These are phyloP conservation scores for Tetranychus truncatus DNA, from an alignment of 2,888 invertebrate genomes.

Conservation along the genomic window DNA sequence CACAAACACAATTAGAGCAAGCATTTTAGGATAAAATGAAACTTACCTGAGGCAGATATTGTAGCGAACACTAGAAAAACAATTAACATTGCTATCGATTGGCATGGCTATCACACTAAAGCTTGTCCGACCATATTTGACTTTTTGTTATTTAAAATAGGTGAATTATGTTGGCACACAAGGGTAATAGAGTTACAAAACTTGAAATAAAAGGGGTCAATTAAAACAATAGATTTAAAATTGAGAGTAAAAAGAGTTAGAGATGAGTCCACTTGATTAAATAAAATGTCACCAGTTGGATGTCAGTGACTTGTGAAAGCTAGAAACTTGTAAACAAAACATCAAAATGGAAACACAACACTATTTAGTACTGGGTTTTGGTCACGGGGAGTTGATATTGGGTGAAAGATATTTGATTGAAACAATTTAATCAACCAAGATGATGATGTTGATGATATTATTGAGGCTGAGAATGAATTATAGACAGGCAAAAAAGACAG, in stretches of 20 bases:
- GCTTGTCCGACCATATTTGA: background rate
- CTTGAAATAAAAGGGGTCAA: too few relatives aligned
- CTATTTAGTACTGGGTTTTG: background rate
- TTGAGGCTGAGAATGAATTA: background rate
- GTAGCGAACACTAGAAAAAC: background rate
- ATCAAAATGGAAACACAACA: background rate
- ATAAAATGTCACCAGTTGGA: too few relatives aligned
- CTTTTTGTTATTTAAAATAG: background rate
- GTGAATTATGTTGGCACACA: background rate
- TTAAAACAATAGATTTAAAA: too few relatives aligned
- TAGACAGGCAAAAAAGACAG: background rate
- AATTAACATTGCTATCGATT: background rate
- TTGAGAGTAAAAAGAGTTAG: too few relatives aligned
- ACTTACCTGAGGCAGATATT: background rate
- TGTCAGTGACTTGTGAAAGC: background rate
- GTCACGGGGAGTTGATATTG: background rate
- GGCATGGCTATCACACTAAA: background rate
- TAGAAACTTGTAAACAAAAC: background rate
- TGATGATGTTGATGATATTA: background rate
- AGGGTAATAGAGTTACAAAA: background rate
- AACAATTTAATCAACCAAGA: background rate
- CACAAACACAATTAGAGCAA: background rate
- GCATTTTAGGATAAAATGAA: background rate
- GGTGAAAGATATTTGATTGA: background rate
- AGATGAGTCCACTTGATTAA: too few relatives aligned